Base-by-base conservation (phyloP, 1,140 invertebrate genomes). In the Drosophila subobscura region DNA sequence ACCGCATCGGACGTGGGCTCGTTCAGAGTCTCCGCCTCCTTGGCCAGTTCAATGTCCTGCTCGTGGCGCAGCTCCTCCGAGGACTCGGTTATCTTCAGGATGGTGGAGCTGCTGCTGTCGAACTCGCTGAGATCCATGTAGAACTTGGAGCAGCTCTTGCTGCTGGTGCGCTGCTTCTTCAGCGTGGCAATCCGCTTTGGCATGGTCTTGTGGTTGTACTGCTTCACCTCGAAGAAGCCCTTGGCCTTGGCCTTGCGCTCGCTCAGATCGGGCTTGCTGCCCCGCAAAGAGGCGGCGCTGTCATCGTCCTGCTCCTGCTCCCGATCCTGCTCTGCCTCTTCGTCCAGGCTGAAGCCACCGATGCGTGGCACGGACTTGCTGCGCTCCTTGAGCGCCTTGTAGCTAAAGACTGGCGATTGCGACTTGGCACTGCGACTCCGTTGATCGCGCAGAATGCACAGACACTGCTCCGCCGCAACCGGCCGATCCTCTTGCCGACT, bases 181-280 rank as follows among this genome's bases (percentile, higher is more conserved):
- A 95, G 85, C 72, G 94, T 94, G 4, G 93, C 93, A 54, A 94
- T 94, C 79, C 94, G 93, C 90, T 94, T 94, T 84, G 94, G 94
- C 91, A 94, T 92, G 14, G 94, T 94, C 92, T 95, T 95, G 41
- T 93, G 92, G 65, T 93, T 94, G 77, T 94, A 95, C 91, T 94
- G 93, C 81, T 93, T 93, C 29, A 93, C 92, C 91, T 93, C 93
- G 57, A 93, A 70, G 53, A 88, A 89, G 44, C 90, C 89, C 42
- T 71, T 83, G 20, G 54, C 74, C 68, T 91, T 91, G 42, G 33
- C 45, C 44, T 90, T 89, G 47, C 89, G 89, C 40, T 89, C 77
- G 46, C 77, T 80, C 5, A 90, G 67, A 73, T 83, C 88, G 23
- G 77, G 81, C 7, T 81, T 88, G 47, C 79, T 91, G 64, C 76